Evolutionary conservation across 2,113 vertebrate genomes (phyloP), one percentile per base, ranked within the genome.

Genomic region (Oostethus manadensis): DNA sequence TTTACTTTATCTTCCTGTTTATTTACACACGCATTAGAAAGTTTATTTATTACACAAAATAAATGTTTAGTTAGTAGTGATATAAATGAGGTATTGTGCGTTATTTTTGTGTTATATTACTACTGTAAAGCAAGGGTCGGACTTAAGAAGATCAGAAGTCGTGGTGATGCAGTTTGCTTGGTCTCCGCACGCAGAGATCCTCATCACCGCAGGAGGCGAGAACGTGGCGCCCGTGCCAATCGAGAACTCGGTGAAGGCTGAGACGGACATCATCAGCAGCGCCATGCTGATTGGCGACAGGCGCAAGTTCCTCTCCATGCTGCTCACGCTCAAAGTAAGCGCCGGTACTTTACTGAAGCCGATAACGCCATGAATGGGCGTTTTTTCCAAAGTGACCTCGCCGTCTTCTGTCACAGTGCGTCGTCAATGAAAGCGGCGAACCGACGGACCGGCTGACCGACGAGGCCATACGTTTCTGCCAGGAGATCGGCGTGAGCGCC

Each of bases 191-290:
- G 15, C 70, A 92, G 91, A 92, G 50, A 66, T 92, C 50, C 87
- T 92, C 67, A 92, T 92, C 73, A 92, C 91, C 1, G 90, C 91
- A 0, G 91, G 91, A 4, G 91, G 88, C 5, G 91, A 92, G 73
- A 92, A 92, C 74, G 73, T 92, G 22, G 79, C 91, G 35, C 91
- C 91, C 0, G 85, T 92, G 1, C 88, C 80, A 51, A 89, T 86
- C 23, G 91, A 92, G 72, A 86, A 92, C 2, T 59, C 76, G 0
- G 44, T 92, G 43, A 92, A 91, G 64, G 62, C 75, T 0, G 83
- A 89, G 70, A 44, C 87, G 11, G 68, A 86, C 29, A 80, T 92
- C 54, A 75, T 92, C 60, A 91, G 89, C 75, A 91, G 89, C 20
- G 68, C 68, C 70, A 92, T 92, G 90, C 51, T 92, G 66, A 38